phyloP scores from a whole-genome alignment of 2,888 invertebrate genomes.

The Luperina testacea region DNA sequence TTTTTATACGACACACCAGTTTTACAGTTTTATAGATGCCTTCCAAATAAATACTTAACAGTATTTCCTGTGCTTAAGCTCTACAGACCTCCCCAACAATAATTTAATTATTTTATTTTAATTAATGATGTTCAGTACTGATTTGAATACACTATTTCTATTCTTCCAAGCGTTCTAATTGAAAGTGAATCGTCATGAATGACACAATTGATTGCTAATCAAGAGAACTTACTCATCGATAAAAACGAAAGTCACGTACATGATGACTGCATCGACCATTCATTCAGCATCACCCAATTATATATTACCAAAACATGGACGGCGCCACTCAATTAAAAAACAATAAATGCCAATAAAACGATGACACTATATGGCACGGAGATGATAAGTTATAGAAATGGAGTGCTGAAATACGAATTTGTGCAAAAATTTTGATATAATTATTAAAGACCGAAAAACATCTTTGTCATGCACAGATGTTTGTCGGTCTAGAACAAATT shows the following conservation, averaged over 20 bases:
- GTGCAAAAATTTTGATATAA: background rate
- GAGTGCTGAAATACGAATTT: constrained; percentile 54
- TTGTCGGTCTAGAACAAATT: too few species aligned
- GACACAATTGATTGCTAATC: constrained; percentile 39
- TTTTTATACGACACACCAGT: background rate
- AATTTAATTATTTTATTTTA: background rate
- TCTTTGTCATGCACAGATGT: too few species aligned
- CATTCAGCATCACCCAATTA: constrained; percentile 51
- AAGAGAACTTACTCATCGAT: constrained; percentile 41
- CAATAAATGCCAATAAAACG: constrained; percentile 76
- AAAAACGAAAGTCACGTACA: constrained; percentile 47
- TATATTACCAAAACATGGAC: constrained; percentile 54
- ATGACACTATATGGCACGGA: constrained; percentile 72
- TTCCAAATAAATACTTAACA: background rate
- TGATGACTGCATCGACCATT: constrained; percentile 59
- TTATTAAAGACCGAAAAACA: too few species aligned
- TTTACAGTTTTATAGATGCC: background rate
- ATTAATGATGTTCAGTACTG: background rate
- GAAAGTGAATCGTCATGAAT: constrained; percentile 12
- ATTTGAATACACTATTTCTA: background rate
- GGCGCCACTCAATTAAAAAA: constrained; percentile 72
- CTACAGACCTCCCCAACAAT: too few species aligned
- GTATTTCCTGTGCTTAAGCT: background rate
- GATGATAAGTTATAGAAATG: constrained; percentile 50
- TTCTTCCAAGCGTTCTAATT: constrained; percentile 2